A percentile compares a stretch with the other conserved stretches of the same genome.
Evolutionary conservation across 2,113 vertebrate species (phyloP).

Genomic region (Zootoca vivipara): DNA sequence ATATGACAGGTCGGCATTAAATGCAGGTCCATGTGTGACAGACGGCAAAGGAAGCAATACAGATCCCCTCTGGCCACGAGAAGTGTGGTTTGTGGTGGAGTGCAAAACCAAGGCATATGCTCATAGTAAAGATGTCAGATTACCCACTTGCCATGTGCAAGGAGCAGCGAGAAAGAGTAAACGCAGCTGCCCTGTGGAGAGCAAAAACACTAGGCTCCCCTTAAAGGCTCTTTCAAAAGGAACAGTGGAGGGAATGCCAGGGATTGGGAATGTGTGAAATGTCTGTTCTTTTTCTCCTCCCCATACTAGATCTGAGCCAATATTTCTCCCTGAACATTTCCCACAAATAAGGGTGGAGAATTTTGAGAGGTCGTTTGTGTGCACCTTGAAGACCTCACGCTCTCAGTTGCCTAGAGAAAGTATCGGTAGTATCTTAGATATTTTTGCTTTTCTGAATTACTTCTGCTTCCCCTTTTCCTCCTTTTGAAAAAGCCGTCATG

Average conservation of each 20-base stretch:
- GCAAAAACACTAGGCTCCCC: neutral
- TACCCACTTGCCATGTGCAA: neutral
- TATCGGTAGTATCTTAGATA: neutral
- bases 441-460: slow-evolving; percentile 1
- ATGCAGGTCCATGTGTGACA: neutral
- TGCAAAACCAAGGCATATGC: neutral
- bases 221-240: neutral
- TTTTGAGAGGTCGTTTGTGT: too few species aligned
- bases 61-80: neutral
- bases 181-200: neutral
- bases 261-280: neutral
- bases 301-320: neutral
- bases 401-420: neutral
- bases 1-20: neutral
- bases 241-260: neutral
- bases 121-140: neutral
- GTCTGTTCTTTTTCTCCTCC: neutral
- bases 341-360: too few species aligned
- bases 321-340: neutral
- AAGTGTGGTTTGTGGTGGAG: neutral
- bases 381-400: neutral
- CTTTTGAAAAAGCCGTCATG: neutral
- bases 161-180: neutral
- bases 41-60: neutral
- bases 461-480: neutral